These are phyloP conservation scores for Protaetia brevitarsis DNA, from an alignment of 1,140 invertebrate species.

Conservation along the genomic window DNA sequence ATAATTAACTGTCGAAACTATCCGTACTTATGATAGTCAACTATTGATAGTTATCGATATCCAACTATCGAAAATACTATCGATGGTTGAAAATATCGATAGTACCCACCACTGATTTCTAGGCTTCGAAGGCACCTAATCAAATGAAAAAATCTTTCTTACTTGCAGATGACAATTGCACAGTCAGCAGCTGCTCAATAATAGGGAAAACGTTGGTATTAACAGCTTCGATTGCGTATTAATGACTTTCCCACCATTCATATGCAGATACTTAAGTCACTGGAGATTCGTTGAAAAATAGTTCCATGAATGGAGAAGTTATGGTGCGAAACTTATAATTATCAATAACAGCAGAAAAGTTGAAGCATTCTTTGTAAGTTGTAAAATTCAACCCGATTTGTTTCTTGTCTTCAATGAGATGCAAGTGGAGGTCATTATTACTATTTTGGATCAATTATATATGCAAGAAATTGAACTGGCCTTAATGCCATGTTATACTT, in stretches of 20 bases:
- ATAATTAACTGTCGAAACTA: no score
- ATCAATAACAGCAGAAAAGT: neutral
- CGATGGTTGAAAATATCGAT: no score
- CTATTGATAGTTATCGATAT: no score
- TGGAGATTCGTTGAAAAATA: neutral
- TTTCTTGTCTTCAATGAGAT: neutral
- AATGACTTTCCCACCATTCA: no score
- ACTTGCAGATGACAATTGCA: neutral
- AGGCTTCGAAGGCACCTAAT: no score
- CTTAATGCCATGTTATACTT: no score
- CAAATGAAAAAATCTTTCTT: no score
- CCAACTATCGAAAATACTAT: no score
- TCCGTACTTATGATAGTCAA: no score
- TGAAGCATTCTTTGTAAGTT: neutral
- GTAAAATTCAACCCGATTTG: neutral
- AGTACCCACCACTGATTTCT: no score
- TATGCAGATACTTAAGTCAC: neutral
- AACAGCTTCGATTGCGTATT: no score
- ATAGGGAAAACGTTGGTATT: no score
- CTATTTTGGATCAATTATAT: neutral
- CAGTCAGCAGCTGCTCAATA: neutral
- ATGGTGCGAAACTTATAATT: neutral
- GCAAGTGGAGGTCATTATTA: neutral
- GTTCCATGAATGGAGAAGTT: neutral
- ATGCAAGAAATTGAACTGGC: neutral